Evolutionary conservation across 64 coral and sea anemone species (phyloP).

Genomic region (Porites lutea): DNA sequence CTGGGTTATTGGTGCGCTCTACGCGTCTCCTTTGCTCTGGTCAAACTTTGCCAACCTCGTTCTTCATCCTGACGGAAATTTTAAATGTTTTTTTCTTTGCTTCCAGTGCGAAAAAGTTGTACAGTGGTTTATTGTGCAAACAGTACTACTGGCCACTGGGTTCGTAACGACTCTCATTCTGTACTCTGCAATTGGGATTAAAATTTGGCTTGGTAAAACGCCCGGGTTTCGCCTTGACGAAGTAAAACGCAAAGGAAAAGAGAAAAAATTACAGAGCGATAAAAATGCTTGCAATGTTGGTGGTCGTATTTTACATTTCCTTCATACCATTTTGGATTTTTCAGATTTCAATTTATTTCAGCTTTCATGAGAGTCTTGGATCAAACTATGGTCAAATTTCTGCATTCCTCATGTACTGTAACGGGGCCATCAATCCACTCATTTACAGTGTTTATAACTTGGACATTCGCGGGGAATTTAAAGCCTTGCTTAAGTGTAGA

Average conservation of each 20-base stretch:
- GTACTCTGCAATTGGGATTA: conserved; percentile 12
- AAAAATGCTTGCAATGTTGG: conserved; percentile 34
- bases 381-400: neutral
- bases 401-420: conserved; percentile 28
- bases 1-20: neutral
- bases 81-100: neutral
- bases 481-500: conserved; percentile 3
- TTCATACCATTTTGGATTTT: conserved; percentile 33
- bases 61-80: neutral
- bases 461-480: conserved; percentile 19
- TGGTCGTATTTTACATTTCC: conserved; percentile 28
- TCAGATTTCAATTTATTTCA: conserved; percentile 11
- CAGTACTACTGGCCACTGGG: neutral
- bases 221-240: neutral
- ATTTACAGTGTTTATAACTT: conserved; percentile 29
- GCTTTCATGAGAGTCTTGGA: neutral
- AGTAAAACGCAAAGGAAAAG: neutral
- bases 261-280: neutral
- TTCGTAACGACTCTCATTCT: neutral
- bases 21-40: neutral
- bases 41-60: neutral
- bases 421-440: neutral
- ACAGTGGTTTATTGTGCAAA: conserved; percentile 6
- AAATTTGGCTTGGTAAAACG: neutral
- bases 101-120: neutral